Base-by-base conservation (phyloP, 2,797 vertebrate genomes). In the Sternotherus odoratus region DNA sequence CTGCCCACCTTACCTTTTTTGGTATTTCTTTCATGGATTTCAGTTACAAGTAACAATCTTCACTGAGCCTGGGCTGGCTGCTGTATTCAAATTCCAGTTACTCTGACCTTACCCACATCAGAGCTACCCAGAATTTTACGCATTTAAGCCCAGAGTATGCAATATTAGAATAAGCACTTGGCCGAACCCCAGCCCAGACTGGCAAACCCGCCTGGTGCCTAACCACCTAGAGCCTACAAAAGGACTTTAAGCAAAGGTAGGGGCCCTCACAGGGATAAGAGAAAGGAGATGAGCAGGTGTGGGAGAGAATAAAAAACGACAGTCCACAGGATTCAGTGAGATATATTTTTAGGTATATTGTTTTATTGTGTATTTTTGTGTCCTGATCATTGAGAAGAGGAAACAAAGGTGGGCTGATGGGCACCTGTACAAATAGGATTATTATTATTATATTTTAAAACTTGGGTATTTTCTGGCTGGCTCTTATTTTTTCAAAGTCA, bases 1-100 rank as follows among this genome's bases (percentile, higher is more conserved):
- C 85, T 94, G 13, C 5, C 86, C 81, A 82, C 63, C 77, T 49
- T 80, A 92, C 85, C 69, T 94, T 83, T 74, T 79, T 79, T 91
- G 56, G 83, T 93, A 39, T 90, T 89, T 75, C 33, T 79, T 72
- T 85, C 60, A 85, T 23, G 4, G 53, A 15, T 79, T 83, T 89
- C n/a, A 60, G 74, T 88, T 10, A 77, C 46, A 77, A 93, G 2
- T 46, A 86, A 33, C 36, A 89, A 36, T 54, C 48, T 82, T 88
- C 26, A 16, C 66, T 51, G 63, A 63, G 10, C 33, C 74, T 79
- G 48, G 69, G 28, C 28, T 72, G 30, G 46, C 50, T 85, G 66
- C 91, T 92, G 0, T 83, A 69, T 23, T 93, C 10, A 63, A 72
- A 90, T 92, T 86, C 36, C 33, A 49, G 8, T 39, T 15, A 89